These are phyloP conservation scores for Phocoena phocoena DNA, from an alignment of 2,113 vertebrate species.

Conservation along the genomic window DNA sequence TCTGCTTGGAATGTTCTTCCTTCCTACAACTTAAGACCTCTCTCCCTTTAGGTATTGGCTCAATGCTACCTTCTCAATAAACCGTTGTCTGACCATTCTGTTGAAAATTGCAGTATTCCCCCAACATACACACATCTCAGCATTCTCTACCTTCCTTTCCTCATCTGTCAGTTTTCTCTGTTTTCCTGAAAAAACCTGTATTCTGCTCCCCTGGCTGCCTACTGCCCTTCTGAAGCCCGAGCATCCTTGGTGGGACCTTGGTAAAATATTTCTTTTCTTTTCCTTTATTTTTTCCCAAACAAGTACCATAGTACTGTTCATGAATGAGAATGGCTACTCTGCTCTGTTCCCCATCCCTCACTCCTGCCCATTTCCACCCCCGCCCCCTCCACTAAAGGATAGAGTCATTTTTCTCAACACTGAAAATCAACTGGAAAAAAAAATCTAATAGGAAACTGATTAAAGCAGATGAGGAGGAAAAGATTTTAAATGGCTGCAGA, in stretches of 20 bases:
- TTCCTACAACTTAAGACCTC: neutral
- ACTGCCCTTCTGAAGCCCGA: neutral
- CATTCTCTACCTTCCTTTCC: neutral
- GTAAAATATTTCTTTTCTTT: neutral
- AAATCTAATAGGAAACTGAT: neutral
- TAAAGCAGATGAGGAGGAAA: neutral
- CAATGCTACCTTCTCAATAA: neutral
- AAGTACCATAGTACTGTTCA: neutral
- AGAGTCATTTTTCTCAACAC: neutral
- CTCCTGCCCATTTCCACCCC: neutral
- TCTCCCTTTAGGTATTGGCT: neutral
- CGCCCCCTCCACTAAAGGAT: neutral
- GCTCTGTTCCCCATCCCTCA: neutral
- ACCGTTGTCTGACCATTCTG: neutral
- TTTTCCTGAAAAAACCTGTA: neutral
- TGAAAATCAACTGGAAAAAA: neutral
- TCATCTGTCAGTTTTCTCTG: neutral
- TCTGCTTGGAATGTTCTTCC: neutral
- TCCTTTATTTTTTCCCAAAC: constrained; percentile 6
- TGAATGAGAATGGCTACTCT: neutral
- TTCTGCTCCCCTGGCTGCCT: neutral
- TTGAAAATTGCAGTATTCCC: neutral
- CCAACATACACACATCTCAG: neutral
- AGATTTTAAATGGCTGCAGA: constrained; percentile 43
- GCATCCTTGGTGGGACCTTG: neutral